Evolutionary conservation across 1,140 invertebrate genomes (phyloP), one percentile per base, ranked within the genome.

Genomic region (Hirudo medicinalis): DNA sequence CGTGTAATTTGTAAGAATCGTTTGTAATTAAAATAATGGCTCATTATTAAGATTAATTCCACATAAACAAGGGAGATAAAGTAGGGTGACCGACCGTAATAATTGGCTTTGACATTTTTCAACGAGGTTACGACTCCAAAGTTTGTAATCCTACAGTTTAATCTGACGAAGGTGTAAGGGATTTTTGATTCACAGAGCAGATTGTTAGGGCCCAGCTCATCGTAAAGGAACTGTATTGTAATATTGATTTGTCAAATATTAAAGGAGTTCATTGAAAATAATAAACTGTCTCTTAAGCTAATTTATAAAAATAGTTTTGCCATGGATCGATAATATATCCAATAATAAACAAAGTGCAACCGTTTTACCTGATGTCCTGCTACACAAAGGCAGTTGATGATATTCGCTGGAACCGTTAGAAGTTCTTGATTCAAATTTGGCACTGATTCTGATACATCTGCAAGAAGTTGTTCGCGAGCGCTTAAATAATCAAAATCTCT

Each of bases 21-120:
- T n/a, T n/a, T n/a, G n/a, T n/a, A 60, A 69, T 25, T 53, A 54
- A 15, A 27, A 71, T 3, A 57, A n/a, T n/a, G n/a, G n/a, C n/a
- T n/a, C n/a, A n/a, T n/a, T n/a, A n/a, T n/a, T n/a, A 8, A 71
- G n/a, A 29, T 29, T 49, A 27, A 29, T 27, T 27, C 27, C 20
- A 22, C 20, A 20, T 22, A 71, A 53, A 27, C 22, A 17, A 57
- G 43, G 22, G n/a, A 60, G 25, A 53, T 78, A 13, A 32, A 1
- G 29, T 63, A 20, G 11, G 1, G 0, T 63, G 8, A 22, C 78
- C 80, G 84, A 89, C 89, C 89, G 85, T 88, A 90, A 79, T 85
- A 87, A 79, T 87, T 88, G 9, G 89, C 86, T 85, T 90, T 91
- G 43, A 93, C 81, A 80, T 88, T 85, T 80, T 87, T 88, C 27